Evolutionary conservation across 92 coral and sea anemone genomes (phyloP).

Genomic region (Meandrina meandrites): DNA sequence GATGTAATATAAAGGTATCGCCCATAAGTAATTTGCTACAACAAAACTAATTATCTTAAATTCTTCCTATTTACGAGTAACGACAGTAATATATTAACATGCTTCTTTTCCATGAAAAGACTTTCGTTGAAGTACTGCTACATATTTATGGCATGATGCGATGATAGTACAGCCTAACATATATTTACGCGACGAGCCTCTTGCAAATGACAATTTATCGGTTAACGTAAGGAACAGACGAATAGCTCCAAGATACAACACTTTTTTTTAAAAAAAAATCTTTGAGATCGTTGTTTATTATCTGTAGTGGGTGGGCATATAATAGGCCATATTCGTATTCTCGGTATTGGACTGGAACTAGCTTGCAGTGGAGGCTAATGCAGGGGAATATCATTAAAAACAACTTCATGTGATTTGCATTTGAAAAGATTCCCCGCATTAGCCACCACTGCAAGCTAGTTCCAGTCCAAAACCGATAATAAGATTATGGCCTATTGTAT

Average conservation of each 20-base stretch:
- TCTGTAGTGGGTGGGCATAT: too few species aligned
- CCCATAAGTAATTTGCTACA: neutral
- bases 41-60: neutral
- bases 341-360: too few species aligned
- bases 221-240: neutral
- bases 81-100: neutral
- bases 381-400: too few species aligned
- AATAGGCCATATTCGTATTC: too few species aligned
- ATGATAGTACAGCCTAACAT: neutral
- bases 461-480: too few species aligned
- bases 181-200: neutral
- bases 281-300: too few species aligned
- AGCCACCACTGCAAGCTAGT: too few species aligned
- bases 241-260: neutral
- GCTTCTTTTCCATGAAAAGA: slow-evolving; percentile 24
- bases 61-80: neutral
- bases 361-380: too few species aligned
- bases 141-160: neutral
- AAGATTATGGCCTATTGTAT: too few species aligned
- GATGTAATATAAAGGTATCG: neutral
- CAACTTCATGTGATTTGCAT: too few species aligned
- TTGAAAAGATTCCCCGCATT: too few species aligned
- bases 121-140: neutral
- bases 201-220: neutral
- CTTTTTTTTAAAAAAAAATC: neutral